Evolutionary conservation across 2,888 invertebrate genomes (phyloP), one percentile per base, ranked within the genome.

Genomic region (Neoitamus cyanurus): DNA sequence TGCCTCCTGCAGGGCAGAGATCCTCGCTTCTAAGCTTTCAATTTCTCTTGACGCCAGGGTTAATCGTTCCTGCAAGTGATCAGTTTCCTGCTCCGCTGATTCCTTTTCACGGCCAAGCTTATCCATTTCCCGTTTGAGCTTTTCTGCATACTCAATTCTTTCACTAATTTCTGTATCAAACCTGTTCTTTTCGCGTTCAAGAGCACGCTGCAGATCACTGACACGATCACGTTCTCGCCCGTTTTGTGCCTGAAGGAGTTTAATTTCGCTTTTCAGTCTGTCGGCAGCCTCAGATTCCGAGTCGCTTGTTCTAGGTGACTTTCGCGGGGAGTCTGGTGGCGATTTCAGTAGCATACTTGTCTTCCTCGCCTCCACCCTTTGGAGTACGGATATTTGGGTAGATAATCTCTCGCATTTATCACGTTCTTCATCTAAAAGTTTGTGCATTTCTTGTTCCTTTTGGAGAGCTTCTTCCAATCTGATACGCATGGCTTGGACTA

Each of bases 401-500:
- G 92, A 90, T 0, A 93, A 88, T 84, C 91, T 90, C 83, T 93
- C 92, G 28, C 91, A 90, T 1, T 93, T 92, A 28, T 92, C 92
- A 1, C 92, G 90, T 87, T 94, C 92, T 34, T 91, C 90, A 70
- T 93, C 93, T 68, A 95, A 90, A 6, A 93, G 90, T 78, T 93
- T 93, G 87, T 94, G 94, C 42, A 95, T 90, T 87, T 94, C 93
- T 48, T 93, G 92, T 88, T 95, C 95, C 0, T 93, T 93, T 69
- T 93, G 93, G 89, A 95, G 91, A 0, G 94, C 93, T 0, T 93
- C 92, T 87, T 95, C 94, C 4, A 96, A 89, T 0, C 94, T 93
- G 85, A 93, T 92, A 87, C 94, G 92, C 87, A 95, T 92, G 84
- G 94, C 93, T 88, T 94, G 93, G 86, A 95, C 94, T 89, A 95